Conservation (phyloP, 2,113 vertebrate species). For the Hemiprocne comata region DNA sequence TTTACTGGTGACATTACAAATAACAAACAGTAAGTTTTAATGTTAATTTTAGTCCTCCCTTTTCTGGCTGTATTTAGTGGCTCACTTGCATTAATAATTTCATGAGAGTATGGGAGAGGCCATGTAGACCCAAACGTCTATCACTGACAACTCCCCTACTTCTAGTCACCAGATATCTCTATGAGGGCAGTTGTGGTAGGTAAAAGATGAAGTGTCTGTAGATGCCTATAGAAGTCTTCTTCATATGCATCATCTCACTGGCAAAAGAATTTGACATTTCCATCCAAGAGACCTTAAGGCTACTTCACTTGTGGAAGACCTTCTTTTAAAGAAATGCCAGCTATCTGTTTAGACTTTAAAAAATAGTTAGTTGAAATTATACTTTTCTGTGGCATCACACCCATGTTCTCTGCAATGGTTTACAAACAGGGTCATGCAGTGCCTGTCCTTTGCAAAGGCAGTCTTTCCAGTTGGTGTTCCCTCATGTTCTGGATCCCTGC, state of each 20-base stretch:
- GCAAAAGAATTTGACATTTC: neutral
- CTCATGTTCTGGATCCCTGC: neutral
- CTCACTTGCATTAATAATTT: neutral
- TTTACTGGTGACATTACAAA: neutral
- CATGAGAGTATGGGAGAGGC: neutral
- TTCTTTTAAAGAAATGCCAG: neutral
- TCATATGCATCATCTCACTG: neutral
- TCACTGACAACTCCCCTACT: neutral
- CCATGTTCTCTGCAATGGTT: neutral
- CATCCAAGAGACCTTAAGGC: too few relatives aligned
- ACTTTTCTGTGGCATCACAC: neutral
- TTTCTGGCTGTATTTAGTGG: neutral
- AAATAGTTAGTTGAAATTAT: neutral
- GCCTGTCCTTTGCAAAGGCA: neutral
- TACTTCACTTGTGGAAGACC: neutral
- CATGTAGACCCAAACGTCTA: neutral
- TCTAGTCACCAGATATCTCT: neutral
- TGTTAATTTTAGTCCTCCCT: neutral
- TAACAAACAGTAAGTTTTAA: neutral
- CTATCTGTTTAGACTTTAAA: neutral
- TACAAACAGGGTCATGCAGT: neutral
- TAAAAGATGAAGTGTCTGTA: neutral
- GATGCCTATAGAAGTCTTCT: neutral
- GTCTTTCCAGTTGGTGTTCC: accelerated
- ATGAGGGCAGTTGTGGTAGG: neutral